A percentile compares a stretch with the other conserved stretches of the same genome.
Conservation (phyloP, 2,888 invertebrate genomes). For the Rhyacophila evoluta region DNA sequence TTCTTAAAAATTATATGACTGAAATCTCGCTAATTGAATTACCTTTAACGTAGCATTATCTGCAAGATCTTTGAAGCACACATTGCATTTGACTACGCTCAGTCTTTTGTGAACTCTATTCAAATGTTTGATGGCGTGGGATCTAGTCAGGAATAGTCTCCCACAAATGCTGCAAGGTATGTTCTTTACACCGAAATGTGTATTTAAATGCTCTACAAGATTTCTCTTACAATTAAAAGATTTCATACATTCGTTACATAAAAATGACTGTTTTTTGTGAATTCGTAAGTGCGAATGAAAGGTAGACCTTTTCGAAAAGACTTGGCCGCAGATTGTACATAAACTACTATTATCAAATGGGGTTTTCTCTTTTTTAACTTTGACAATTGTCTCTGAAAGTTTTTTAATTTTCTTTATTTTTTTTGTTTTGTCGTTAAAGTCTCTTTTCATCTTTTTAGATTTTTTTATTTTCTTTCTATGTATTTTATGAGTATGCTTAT, state of each 20-base stretch:
- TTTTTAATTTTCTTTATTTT: background rate
- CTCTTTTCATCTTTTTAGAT: slow-evolving; percentile 27
- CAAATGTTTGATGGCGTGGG: slow-evolving; percentile 39
- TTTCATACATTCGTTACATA: slow-evolving; percentile 41
- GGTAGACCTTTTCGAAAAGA: slow-evolving; percentile 34
- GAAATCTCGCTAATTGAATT: too few species aligned
- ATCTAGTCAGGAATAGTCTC: slow-evolving; percentile 38
- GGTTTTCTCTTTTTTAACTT: background rate
- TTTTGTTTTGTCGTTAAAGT: slow-evolving; percentile 8
- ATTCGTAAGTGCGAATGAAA: slow-evolving; percentile 39
- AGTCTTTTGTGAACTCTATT: slow-evolving; percentile 42
- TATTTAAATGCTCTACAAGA: slow-evolving; percentile 40
- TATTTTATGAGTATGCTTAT: background rate
- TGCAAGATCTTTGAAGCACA: slow-evolving; percentile 37
- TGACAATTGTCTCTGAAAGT: background rate
- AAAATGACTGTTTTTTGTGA: slow-evolving; percentile 25
- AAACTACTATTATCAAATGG: slow-evolving; percentile 36
- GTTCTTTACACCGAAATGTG: slow-evolving; percentile 46
- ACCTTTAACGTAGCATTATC: slow-evolving; percentile 44
- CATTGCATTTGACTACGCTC: slow-evolving; percentile 27
- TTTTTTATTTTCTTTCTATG: background rate
- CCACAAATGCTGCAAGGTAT: slow-evolving; percentile 45
- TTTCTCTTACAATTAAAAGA: slow-evolving; percentile 39
- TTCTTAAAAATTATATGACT: too few species aligned
- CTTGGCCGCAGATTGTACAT: slow-evolving; percentile 47